Evolutionary conservation across 2,797 vertebrate genomes (phyloP), one percentile per base, ranked within the genome.

Genomic region (Acanthurus leucopareius): DNA sequence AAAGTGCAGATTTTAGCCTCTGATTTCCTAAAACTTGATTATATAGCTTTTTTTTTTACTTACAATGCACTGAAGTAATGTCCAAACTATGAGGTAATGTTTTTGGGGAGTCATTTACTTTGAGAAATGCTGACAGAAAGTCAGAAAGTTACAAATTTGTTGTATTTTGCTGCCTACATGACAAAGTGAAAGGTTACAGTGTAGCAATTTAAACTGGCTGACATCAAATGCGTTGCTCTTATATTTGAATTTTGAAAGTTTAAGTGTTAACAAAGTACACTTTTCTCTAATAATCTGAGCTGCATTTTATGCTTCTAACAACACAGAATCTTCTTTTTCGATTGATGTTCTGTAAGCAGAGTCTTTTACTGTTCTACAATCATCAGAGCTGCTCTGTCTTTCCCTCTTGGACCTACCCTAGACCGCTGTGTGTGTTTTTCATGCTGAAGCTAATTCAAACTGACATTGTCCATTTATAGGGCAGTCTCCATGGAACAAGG

Each of bases 351-450:
- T 93, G 28, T 92, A 86, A 93, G 88, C 76, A 88, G 73, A 90
- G 76, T 90, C 83, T 77, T 89, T 92, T 86, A 85, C 89, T 94
- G 85, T 89, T 94, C 86, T 80, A 80, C 86, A 71, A 88, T 93
- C 90, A 92, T 85, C 92, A 91, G 88, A 92, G 79, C 92, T 95
- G 90, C 84, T 94, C 89, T 93, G 89, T 86, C 83, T 94, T 74
- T 87, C 85, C 88, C 88, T 91, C 84, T 78, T 87, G 93, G 89
- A 96, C 95, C 94, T 94, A 95, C 89, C 90, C 92, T 95, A 94
- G 92, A 94, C 93, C 93, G 88, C 93, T 85, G 69, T 45, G 44
- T 85, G 60, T 77, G 63, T 28, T 80, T 73, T 80, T 64, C 67
- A 67, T 74, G 59, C 78, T 75, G 68, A 88, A 40, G 76, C 62